Evolutionary conservation across 35 echinoderm and acorn worm genomes (phyloP).

Genomic region (Ophioderma brevispina): DNA sequence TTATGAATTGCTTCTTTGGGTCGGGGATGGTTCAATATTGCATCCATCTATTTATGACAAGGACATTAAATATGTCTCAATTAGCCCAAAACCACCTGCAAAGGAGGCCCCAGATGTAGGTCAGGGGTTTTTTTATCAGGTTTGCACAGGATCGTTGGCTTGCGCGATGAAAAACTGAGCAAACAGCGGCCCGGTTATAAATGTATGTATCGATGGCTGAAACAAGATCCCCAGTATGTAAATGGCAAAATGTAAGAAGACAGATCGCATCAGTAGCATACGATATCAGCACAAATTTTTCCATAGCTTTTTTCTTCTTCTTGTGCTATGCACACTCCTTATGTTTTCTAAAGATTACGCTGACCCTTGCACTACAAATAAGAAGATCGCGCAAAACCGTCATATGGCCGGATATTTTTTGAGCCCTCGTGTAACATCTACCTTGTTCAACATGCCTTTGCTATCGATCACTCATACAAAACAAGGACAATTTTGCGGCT

Average conservation of each 20-base stretch:
- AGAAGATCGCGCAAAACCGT: background rate
- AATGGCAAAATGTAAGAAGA: slow-evolving; percentile 9
- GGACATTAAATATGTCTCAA: too few species aligned
- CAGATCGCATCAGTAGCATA: slow-evolving; percentile 12
- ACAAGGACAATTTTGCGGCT: slow-evolving; percentile 3
- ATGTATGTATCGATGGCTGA: slow-evolving; percentile 10
- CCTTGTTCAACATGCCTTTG: slow-evolving; percentile 4
- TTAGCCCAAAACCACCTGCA: too few species aligned
- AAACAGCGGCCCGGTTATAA: slow-evolving; percentile 1
- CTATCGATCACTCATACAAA: background rate
- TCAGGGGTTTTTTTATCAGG: background rate
- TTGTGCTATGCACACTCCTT: background rate
- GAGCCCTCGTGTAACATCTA: background rate
- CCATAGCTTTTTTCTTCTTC: background rate
- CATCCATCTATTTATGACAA: too few species aligned
- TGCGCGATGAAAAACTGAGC: slow-evolving; percentile 5
- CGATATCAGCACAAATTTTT: background rate
- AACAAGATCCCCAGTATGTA: slow-evolving; percentile 1
- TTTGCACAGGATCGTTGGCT: background rate
- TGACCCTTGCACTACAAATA: slow-evolving; percentile 9
- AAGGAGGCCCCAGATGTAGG: too few species aligned
- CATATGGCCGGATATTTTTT: background rate
- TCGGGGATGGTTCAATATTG: too few species aligned
- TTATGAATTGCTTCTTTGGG: too few species aligned
- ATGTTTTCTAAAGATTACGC: background rate